Evolutionary conservation across 2,888 invertebrate genomes (phyloP), one percentile per base, ranked within the genome.

Genomic region (Uropetala carovei): DNA sequence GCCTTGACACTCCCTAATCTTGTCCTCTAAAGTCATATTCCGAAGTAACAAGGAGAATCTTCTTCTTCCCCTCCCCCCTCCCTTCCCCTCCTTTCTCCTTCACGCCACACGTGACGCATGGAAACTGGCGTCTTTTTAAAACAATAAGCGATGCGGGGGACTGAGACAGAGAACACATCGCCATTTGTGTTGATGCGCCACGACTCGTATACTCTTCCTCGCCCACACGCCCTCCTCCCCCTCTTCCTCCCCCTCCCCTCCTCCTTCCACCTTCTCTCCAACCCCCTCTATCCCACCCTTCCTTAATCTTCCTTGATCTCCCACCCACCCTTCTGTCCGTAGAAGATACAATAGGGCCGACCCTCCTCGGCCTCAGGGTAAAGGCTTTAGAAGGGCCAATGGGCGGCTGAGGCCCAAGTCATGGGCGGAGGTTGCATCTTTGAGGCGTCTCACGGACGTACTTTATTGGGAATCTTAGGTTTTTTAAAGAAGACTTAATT

Each of bases 1-100:
- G n/a, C 68, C 68, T 68, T 68, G 68, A 68, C 68, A 68, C 68
- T 68, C 68, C 68, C 68, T 68, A 68, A 68, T n/a, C 68, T 68
- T 68, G 68, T 68, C 68, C 68, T 68, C 22, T n/a, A 68, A 68
- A 68, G 68, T 68, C 68, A 68, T 68, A 18, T 18, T n/a, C 22
- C 68, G n/a, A 68, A 10, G 18, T 68, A 68, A 68, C 68, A 22
- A 68, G 22, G 68, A 22, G 68, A 68, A n/a, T 68, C 3, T 22
- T 5, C 22, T 68, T n/a, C 68, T 3, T 16, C 64, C 16, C 64
- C 68, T 18, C 18, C 22, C 18, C 68, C 68, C 43, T 43, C 3
- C 64, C 64, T 68, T 18, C 68, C 68, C n/a, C 11, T n/a, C 11
- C 7, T 9, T 68, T 22, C 22, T n/a, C 18, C 68, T 14, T 11